phyloP scores from a whole-genome alignment of 2,797 vertebrate species.

The Cephalopachus bancanus region DNA sequence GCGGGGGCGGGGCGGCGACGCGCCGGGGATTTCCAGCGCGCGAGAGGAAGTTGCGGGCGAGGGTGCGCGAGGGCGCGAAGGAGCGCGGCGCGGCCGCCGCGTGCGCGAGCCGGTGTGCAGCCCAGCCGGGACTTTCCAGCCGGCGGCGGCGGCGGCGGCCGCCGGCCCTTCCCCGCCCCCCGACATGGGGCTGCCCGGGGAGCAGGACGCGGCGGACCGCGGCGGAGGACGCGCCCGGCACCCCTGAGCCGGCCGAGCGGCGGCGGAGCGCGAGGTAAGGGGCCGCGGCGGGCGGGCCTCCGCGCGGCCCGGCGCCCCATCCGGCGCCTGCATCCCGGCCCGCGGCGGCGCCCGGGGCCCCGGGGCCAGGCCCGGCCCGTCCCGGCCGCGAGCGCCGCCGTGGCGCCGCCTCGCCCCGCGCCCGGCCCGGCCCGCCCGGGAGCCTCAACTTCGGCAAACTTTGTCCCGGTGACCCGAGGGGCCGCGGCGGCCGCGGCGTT shows the following conservation, averaged over 20 bases:
- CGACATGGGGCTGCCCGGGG: constrained; percentile 84
- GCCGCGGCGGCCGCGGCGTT: constrained; percentile 46
- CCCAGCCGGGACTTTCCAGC: constrained; percentile 90
- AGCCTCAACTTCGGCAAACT: constrained; percentile 80
- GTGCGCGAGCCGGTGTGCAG: constrained; percentile 86
- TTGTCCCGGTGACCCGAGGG: constrained; percentile 50
- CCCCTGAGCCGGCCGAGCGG: constrained; percentile 79
- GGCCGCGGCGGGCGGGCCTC: background rate
- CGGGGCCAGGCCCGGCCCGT: constrained; percentile 34
- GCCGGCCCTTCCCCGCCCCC: constrained; percentile 81
- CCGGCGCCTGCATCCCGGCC: background rate
- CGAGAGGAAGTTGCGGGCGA: constrained; percentile 80
- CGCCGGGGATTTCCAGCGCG: constrained; percentile 84
- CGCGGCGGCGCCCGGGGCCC: constrained; percentile 12
- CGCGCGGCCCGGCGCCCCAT: background rate
- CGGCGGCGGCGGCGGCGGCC: constrained; percentile 85
- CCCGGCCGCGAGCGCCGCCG: background rate
- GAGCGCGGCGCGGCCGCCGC: constrained; percentile 81
- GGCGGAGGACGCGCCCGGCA: constrained; percentile 80
- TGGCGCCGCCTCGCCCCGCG: background rate
- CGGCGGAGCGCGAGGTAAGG: constrained; percentile 78
- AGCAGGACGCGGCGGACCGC: constrained; percentile 79
- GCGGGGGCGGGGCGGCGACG: constrained; percentile 60
- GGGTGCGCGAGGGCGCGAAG: constrained; percentile 66
- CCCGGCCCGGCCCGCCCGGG: background rate